phyloP scores from a whole-genome alignment of 53 echinoderm and acorn worm genomes.

The Temnopleurus reevesii region DNA sequence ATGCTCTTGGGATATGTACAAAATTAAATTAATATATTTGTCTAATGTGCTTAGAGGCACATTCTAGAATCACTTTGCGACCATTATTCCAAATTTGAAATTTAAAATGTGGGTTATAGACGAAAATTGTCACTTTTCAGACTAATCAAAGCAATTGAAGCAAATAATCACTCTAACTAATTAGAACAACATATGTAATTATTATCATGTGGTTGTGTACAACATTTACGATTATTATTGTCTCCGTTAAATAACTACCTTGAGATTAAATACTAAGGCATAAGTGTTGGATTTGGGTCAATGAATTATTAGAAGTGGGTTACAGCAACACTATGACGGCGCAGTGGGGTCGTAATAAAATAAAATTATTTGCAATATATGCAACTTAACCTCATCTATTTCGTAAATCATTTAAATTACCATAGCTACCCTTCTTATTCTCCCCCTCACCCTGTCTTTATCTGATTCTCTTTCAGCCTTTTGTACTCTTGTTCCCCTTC shows the following conservation, averaged over 20 bases:
- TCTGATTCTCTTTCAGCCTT: neutral
- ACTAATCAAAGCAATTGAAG: no score
- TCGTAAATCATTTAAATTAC: neutral
- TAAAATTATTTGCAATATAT: neutral
- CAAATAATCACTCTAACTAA: neutral
- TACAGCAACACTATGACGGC: neutral
- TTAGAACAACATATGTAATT: neutral
- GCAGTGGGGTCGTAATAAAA: neutral
- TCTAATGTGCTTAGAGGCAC: no score
- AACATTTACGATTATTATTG: neutral
- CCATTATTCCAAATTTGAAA: no score
- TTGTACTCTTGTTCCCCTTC: neutral
- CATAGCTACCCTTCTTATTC: neutral
- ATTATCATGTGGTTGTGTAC: no score
- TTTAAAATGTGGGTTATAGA: no score
- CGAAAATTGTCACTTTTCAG: no score
- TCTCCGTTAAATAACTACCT: neutral
- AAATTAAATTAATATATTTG: no score
- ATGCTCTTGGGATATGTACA: no score
- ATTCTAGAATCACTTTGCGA: no score
- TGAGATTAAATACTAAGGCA: neutral
- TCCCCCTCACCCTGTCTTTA: neutral
- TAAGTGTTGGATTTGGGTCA: neutral
- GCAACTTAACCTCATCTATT: neutral
- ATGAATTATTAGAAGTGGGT: neutral